These are phyloP conservation scores for Lytechinus pictus DNA, from an alignment of 35 echinoderm and acorn worm species.

Conservation along the genomic window DNA sequence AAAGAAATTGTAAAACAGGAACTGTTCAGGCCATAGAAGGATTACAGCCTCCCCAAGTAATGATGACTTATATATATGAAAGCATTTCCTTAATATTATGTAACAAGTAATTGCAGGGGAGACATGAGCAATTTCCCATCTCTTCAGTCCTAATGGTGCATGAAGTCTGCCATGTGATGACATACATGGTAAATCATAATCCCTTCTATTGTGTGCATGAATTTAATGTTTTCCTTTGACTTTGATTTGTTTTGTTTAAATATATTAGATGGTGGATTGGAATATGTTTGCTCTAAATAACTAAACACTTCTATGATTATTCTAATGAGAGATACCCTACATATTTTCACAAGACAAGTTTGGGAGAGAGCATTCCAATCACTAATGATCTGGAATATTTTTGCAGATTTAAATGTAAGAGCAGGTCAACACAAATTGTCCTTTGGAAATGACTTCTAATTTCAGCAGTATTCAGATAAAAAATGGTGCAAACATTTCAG, in stretches of 20 bases:
- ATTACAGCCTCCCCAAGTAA: background rate
- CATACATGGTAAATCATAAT: background rate
- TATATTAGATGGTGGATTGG: background rate
- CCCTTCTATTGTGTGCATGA: background rate
- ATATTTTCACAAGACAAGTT: no score
- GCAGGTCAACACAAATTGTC: background rate
- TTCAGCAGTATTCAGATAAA: no score
- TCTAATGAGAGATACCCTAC: no score
- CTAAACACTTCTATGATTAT: no score
- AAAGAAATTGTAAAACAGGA: background rate
- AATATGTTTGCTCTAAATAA: no score
- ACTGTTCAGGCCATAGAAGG: background rate
- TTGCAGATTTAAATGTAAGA: background rate
- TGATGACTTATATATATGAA: background rate
- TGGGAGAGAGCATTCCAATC: no score
- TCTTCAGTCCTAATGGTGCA: background rate
- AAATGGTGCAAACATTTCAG: background rate
- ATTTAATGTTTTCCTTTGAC: background rate
- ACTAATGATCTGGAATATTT: background rate
- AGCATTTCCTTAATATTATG: constrained; percentile 26
- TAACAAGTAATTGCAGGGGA: background rate
- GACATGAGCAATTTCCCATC: constrained; percentile 27
- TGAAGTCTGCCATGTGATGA: background rate
- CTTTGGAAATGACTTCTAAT: background rate
- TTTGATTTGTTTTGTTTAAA: background rate